Evolutionary conservation across 2,113 vertebrate species (phyloP), one percentile per base, ranked within the genome.

Genomic region (Archocentrus centrarchus): DNA sequence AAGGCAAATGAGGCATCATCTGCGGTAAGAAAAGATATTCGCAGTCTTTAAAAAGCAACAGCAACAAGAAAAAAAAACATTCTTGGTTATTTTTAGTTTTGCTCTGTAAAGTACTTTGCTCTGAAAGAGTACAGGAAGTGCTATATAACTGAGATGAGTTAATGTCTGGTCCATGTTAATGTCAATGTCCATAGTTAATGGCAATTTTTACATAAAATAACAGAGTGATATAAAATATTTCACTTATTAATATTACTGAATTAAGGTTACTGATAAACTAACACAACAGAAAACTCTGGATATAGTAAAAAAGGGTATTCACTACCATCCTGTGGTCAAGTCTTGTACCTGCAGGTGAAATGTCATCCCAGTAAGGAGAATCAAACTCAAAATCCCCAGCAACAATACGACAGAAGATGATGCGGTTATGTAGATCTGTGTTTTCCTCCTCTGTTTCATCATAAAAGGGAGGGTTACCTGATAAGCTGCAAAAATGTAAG

Each of bases 321-420:
- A 70, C 59, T 83, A 77, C 85, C 94, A 88, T 64, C 84, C 0
- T 86, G 84, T 93, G 92, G 90, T 79, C 11, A 79, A 89, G 11
- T 1, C 11, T 0, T 22, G 79, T 95, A 97, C 97, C 97, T 94
- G 96, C 94, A 86, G 94, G 92, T 50, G 96, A 97, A 82, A 97
- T 97, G 68, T 97, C 95, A 63, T 97, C 96, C 96, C 97, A 97
- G 77, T 97, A 97, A 0, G 96, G 96, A n/a, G 96, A 91, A 63
- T 97, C 96, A 85, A 97, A 97, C 91, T 97, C 96, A 81, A 96
- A 97, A 30, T 97, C 96, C n/a, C 96, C 96, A 5, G 94, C 96
- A 81, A 97, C 95, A 73, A 97, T 97, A 39, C 96, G 96, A 88
- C 97, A 97, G 94, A 97, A 97, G 86, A 97, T 96, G 61, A 96